Percentiles rank a stretch among this genome's conserved stretches.
These are phyloP conservation scores for Eptesicus fuscus DNA, from an alignment of 2,113 vertebrate genomes.

Conservation along the genomic window DNA sequence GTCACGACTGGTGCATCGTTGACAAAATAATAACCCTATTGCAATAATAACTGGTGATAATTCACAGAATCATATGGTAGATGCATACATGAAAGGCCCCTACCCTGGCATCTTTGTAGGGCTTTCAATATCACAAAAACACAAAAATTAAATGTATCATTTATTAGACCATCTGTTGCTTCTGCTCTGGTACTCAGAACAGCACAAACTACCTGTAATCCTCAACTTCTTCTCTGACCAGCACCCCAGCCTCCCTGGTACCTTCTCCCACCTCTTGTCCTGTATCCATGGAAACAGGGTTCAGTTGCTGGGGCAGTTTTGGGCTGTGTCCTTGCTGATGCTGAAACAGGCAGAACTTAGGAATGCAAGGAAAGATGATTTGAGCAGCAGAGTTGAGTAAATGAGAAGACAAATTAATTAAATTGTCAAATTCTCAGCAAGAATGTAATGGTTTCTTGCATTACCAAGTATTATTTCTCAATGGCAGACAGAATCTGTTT, in stretches of 20 bases:
- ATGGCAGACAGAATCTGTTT: background rate
- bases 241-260: accelerated
- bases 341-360: background rate
- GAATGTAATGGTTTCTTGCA: background rate
- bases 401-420: background rate
- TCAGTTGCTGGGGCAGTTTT: background rate
- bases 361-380: background rate
- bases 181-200: background rate
- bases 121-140: background rate
- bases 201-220: background rate
- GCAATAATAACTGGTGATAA: background rate
- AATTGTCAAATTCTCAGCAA: background rate
- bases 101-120: background rate
- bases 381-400: background rate
- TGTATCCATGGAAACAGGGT: background rate
- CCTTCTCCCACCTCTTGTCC: background rate
- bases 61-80: background rate
- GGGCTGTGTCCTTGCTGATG: background rate
- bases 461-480: background rate
- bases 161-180: background rate
- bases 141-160: background rate
- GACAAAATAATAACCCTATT: background rate
- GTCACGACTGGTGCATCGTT: background rate
- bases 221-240: background rate
- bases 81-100: background rate